A percentile compares a stretch with the other conserved stretches of the same genome.
Conservation (phyloP, 2,797 vertebrate genomes). For the Babyrousa celebensis region DNA sequence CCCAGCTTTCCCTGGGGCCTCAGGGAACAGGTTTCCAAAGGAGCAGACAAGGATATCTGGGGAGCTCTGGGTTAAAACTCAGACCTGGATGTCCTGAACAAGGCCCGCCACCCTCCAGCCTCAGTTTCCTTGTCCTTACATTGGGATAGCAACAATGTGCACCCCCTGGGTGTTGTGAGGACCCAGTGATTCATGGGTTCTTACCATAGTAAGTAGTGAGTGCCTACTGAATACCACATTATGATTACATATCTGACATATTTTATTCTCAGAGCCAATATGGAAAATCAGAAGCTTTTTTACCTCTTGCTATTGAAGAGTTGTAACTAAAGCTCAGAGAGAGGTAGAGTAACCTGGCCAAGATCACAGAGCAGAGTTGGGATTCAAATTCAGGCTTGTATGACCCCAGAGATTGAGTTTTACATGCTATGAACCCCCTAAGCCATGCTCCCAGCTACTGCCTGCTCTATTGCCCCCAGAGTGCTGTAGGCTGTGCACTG, state of each 20-base stretch:
- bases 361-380: background rate
- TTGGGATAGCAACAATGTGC: too few species aligned
- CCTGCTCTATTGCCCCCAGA: background rate
- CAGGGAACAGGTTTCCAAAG: background rate
- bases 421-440: rapidly evolving
- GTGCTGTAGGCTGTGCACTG: rapidly evolving
- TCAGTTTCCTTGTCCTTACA: background rate
- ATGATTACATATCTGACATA: too few species aligned
- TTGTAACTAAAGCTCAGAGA: background rate
- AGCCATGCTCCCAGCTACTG: rapidly evolving
- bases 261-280: background rate
- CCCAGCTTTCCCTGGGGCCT: background rate
- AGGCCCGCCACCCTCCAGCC: background rate
- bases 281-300: background rate
- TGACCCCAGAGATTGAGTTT: background rate
- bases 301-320: background rate
- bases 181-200: background rate
- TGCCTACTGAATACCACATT: background rate
- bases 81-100: background rate
- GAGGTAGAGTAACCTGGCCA: background rate
- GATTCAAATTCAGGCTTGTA: background rate
- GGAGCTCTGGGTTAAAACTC: too few species aligned
- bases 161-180: background rate
- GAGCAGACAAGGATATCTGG: too few species aligned
- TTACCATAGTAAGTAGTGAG: background rate